A percentile compares a stretch with the other conserved stretches of the same genome.
Conservation (phyloP, 1,140 invertebrate species). For the Liolophura sinensis region DNA sequence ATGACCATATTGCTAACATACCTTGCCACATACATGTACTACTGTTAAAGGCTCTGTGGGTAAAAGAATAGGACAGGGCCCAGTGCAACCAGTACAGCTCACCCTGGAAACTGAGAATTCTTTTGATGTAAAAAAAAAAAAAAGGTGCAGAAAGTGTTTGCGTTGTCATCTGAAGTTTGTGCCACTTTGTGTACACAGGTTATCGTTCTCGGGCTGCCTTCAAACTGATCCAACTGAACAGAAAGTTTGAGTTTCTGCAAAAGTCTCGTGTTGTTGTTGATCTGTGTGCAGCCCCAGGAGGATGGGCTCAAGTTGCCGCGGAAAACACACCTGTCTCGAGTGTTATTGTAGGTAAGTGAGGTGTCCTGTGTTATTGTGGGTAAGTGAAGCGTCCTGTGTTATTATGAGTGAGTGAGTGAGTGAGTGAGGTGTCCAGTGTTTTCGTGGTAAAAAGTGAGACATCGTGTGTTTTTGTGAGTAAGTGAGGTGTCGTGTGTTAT, state of each 20-base stretch:
- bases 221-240: conserved; percentile 96
- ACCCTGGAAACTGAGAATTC: too few species aligned
- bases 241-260: conserved; percentile 97
- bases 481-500: too few species aligned
- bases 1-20: too few species aligned
- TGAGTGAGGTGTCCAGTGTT: too few species aligned
- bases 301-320: conserved; percentile 99
- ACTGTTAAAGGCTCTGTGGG: too few species aligned
- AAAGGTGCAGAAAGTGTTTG: too few species aligned
- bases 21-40: too few species aligned
- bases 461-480: neutral
- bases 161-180: neutral
- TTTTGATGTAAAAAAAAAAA: too few species aligned
- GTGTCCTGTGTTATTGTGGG: conserved; percentile 17
- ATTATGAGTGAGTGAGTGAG: neutral
- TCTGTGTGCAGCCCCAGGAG: conserved; percentile 98
- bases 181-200: conserved; percentile 67
- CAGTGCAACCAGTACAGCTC: too few species aligned
- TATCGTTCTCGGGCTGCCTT: conserved; percentile 97
- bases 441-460: conserved; percentile 20
- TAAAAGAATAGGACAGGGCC: too few species aligned
- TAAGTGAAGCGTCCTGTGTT: conserved; percentile 6
- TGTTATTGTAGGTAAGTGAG: conserved; percentile 75
- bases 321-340: conserved; percentile 98
- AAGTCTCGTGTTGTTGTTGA: conserved; percentile 95